Percentiles rank a stretch among this genome's conserved stretches.
These are phyloP conservation scores for Gymnothorax reevesii DNA, from an alignment of 2,797 vertebrate species.

Conservation along the genomic window DNA sequence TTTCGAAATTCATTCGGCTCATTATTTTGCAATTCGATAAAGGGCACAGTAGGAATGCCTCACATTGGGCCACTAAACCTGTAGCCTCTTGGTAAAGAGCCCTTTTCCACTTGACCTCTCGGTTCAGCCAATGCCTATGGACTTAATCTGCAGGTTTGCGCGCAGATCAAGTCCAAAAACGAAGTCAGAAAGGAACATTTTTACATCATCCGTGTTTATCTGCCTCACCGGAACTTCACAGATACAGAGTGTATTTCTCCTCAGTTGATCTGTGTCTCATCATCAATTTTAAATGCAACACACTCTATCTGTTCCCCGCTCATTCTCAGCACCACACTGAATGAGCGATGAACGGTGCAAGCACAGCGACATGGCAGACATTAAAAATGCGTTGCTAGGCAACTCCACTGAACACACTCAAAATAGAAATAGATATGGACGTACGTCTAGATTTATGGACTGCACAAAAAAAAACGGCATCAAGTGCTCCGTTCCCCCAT, in stretches of 20 bases:
- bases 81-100: not conserved
- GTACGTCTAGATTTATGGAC: slow-evolving; percentile 44
- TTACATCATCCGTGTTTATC: not conserved
- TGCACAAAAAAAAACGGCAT: slow-evolving; percentile 17
- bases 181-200: not conserved
- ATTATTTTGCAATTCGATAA: not conserved
- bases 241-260: not conserved
- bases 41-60: not conserved
- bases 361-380: slow-evolving; percentile 41
- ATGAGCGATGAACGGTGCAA: slow-evolving; percentile 28
- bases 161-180: not conserved
- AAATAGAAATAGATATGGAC: slow-evolving; percentile 43
- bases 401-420: slow-evolving; percentile 51
- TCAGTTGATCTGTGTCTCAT: slow-evolving; percentile 7
- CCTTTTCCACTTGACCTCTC: not conserved
- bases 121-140: not conserved
- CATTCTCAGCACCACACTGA: slow-evolving; percentile 18
- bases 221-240: not conserved
- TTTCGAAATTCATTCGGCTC: not conserved
- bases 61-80: not conserved
- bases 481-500: not conserved
- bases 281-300: slow-evolving; percentile 9
- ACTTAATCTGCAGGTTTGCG: no score
- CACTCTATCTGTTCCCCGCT: not conserved
- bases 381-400: slow-evolving; percentile 51